phyloP scores from a whole-genome alignment of 2,113 vertebrate species.

The Serinus canaria region DNA sequence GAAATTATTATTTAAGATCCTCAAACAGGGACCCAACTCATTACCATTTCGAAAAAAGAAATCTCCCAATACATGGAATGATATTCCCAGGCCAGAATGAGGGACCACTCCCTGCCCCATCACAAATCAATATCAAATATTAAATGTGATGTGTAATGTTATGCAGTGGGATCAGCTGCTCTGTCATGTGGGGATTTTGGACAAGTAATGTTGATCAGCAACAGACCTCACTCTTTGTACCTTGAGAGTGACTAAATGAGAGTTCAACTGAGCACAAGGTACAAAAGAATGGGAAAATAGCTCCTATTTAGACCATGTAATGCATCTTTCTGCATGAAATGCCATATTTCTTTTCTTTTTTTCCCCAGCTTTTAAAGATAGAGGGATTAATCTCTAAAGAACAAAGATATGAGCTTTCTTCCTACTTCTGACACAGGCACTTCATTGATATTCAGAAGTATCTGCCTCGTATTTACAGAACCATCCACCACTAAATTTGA shows the following conservation, averaged over 20 bases:
- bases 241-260: not conserved
- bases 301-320: not conserved
- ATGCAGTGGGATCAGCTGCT: not conserved
- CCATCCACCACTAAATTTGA: not conserved
- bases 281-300: not conserved
- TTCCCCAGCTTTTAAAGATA: not conserved
- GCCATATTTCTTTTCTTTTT: not conserved
- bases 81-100: not conserved
- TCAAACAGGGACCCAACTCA: not conserved
- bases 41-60: not conserved
- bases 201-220: not conserved
- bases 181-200: not conserved
- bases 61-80: not conserved
- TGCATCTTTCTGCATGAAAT: not conserved
- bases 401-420: not conserved
- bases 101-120: not conserved
- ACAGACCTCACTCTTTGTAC: not conserved
- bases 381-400: not conserved
- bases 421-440: not conserved
- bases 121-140: not conserved
- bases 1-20: not conserved
- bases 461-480: not conserved
- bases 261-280: not conserved
- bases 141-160: not conserved
- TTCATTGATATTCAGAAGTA: not conserved